Evolutionary conservation across 2,888 invertebrate species (phyloP).

Genomic region (Lasioglossum leucozonium): DNA sequence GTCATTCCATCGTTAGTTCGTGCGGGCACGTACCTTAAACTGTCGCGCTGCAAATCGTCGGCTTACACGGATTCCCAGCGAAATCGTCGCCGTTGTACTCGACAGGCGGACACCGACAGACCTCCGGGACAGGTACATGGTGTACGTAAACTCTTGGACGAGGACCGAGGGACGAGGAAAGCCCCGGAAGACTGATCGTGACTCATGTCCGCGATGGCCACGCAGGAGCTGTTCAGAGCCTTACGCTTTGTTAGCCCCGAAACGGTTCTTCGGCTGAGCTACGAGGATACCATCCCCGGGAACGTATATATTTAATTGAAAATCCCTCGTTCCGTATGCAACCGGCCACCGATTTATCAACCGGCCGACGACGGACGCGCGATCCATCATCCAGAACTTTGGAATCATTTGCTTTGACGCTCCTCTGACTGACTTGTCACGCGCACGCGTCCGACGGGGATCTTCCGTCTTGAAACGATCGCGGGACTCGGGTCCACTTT

Average conservation of each 20-base stretch:
- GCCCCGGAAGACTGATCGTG: not conserved
- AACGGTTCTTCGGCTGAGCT: not conserved
- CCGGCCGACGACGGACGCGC: not conserved
- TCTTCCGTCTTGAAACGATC: not conserved
- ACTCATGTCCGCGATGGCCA: slow-evolving; percentile 5
- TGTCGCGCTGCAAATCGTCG: slow-evolving; percentile 45
- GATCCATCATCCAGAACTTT: slow-evolving; percentile 10
- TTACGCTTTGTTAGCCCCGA: not conserved
- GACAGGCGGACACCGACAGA: not conserved
- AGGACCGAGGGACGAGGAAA: not conserved
- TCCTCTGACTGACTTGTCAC: not conserved
- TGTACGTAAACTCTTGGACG: slow-evolving; percentile 8
- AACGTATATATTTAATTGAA: not conserved
- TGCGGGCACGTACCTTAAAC: slow-evolving; percentile 27
- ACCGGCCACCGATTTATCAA: not conserved
- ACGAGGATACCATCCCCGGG: too few relatives aligned
- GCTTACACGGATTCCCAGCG: slow-evolving; percentile 51
- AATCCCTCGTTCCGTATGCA: not conserved
- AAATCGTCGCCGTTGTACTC: slow-evolving; percentile 8
- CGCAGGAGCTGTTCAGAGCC: not conserved
- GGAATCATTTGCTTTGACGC: slow-evolving; percentile 9
- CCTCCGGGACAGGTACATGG: slow-evolving; percentile 1
- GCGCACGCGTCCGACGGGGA: not conserved
- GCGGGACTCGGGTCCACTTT: not conserved
- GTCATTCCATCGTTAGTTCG: slow-evolving; percentile 53